Evolutionary conservation across 2,113 vertebrate genomes (phyloP).

Genomic region (Malurus cyaneus): DNA sequence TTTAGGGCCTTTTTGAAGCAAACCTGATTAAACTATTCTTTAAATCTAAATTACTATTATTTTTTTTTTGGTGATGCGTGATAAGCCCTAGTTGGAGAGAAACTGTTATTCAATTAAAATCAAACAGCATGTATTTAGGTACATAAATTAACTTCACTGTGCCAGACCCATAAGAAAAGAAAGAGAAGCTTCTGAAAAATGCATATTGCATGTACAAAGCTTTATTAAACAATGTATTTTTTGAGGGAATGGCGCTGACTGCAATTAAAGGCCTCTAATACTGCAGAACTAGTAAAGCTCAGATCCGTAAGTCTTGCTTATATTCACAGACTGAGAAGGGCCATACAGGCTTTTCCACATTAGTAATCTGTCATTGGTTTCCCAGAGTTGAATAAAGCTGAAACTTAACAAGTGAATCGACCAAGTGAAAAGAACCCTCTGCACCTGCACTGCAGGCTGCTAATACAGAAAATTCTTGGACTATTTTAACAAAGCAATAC

Average conservation of each 20-base stretch:
- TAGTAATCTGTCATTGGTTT: background rate
- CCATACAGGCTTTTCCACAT: background rate
- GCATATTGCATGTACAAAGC: background rate
- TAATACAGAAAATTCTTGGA: background rate
- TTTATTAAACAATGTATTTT: background rate
- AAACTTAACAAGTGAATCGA: background rate
- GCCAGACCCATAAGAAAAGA: background rate
- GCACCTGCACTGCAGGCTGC: background rate
- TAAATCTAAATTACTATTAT: background rate
- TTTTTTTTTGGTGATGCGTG: background rate
- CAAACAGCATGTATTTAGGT: background rate
- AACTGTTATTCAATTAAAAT: constrained; percentile 10
- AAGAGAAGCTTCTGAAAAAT: background rate
- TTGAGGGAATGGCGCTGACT: background rate
- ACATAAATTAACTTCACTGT: background rate
- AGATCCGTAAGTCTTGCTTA: background rate
- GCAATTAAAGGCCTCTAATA: background rate
- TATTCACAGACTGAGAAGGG: background rate
- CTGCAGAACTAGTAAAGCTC: background rate
- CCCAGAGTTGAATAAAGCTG: background rate
- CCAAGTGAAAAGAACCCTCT: background rate
- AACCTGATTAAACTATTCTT: constrained; percentile 8
- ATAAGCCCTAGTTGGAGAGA: background rate
- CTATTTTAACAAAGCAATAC: background rate
- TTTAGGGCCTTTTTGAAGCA: background rate